A percentile compares a stretch with the other conserved stretches of the same genome.
Evolutionary conservation across 2,888 invertebrate genomes (phyloP).

Genomic region (Caenorhabditis sp.): DNA sequence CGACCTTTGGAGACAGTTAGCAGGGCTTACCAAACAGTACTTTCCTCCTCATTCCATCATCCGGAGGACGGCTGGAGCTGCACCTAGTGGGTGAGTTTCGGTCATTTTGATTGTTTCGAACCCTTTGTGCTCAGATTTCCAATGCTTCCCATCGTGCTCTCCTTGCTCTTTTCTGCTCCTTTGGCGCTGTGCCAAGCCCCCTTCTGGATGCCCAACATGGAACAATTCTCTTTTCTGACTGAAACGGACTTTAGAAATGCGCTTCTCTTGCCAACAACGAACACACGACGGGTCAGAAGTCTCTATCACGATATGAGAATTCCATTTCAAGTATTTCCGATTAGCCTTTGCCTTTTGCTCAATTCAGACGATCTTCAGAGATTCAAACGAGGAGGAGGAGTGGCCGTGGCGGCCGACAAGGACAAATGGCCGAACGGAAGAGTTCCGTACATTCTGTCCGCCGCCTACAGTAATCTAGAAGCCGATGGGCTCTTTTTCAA

Average conservation of each 20-base stretch:
- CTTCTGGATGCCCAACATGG: constrained; percentile 51
- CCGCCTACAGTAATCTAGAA: constrained; percentile 75
- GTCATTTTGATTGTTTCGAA: no score
- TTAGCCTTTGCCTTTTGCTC: no score
- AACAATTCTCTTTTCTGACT: constrained; percentile 64
- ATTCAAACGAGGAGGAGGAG: constrained; percentile 72
- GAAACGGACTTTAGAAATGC: constrained; percentile 69
- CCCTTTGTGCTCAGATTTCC: no score
- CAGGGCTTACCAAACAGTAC: no score
- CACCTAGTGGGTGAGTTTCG: no score
- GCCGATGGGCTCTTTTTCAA: no score
- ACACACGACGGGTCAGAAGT: constrained; percentile 41
- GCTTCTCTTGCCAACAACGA: constrained; percentile 35
- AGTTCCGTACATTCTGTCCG: constrained; percentile 76
- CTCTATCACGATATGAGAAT: constrained; percentile 61
- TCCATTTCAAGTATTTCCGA: constrained; percentile 53
- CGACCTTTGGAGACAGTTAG: constrained; percentile 36
- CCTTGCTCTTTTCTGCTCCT: constrained; percentile 5
- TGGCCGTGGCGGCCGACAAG: constrained; percentile 70
- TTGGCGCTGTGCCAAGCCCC: constrained; percentile 46
- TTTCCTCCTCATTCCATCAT: no score
- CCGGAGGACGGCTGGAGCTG: no score
- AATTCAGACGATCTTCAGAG: constrained; percentile 61
- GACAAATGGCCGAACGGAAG: constrained; percentile 78
- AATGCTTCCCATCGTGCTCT: constrained; percentile 13